Conservation (phyloP, 2,797 vertebrate genomes). For the Hoplostethus mediterraneus region DNA sequence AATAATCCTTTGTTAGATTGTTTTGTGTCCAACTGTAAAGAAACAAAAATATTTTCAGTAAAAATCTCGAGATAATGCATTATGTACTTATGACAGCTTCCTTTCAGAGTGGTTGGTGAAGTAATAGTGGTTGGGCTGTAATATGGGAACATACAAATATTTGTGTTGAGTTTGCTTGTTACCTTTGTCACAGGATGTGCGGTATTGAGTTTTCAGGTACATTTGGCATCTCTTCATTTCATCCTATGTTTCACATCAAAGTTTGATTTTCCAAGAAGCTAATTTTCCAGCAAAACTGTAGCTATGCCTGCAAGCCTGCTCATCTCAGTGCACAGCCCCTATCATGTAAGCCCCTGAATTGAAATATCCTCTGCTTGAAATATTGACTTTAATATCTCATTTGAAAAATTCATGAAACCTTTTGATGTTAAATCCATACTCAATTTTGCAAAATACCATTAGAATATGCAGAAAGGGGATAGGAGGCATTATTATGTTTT, state of each 20-base stretch:
- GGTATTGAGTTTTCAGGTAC: neutral
- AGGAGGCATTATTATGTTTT: constrained; percentile 97
- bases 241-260: constrained; percentile 56
- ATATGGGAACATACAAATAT: constrained; percentile 22
- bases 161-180: constrained; percentile 13
- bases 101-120: neutral
- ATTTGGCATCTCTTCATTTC: constrained; percentile 23
- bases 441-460: constrained; percentile 99
- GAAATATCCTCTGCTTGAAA: constrained; percentile 99
- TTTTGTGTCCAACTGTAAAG: neutral
- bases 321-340: constrained; percentile 88
- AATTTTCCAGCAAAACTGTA: constrained; percentile 90
- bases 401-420: constrained; percentile 99
- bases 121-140: neutral
- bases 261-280: constrained; percentile 89
- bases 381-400: constrained; percentile 99
- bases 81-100: neutral
- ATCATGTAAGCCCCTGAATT: constrained; percentile 93
- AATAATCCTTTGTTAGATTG: neutral
- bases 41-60: neutral
- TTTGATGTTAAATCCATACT: constrained; percentile 99
- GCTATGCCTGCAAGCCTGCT: constrained; percentile 87
- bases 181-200: constrained; percentile 6
- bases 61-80: no score
- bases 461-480: constrained; percentile 92